Evolutionary conservation across 2,888 invertebrate species (phyloP).

Genomic region (Heteropelma amictum): DNA sequence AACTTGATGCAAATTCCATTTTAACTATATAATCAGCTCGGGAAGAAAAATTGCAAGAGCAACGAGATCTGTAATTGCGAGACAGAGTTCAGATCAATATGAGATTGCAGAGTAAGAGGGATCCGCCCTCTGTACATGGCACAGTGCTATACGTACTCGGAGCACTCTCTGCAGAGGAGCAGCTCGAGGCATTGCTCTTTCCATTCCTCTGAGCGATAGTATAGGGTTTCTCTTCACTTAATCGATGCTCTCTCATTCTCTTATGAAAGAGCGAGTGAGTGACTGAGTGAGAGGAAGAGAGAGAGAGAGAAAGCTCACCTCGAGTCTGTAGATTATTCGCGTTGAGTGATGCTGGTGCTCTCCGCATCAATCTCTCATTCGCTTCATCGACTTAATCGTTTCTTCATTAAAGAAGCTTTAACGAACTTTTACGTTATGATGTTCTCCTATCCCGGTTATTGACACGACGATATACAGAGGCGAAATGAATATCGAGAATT

Average conservation of each 20-base stretch:
- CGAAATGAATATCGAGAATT: background rate
- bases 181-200: constrained; percentile 25
- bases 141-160: constrained; percentile 17
- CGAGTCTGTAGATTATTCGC: constrained; percentile 25
- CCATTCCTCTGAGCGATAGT: constrained; percentile 3
- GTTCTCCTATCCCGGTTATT: constrained; percentile 23
- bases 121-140: constrained; percentile 31
- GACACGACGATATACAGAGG: constrained; percentile 8
- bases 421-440: constrained; percentile 31
- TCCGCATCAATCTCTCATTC: constrained; percentile 33
- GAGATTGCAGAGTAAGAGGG: constrained; percentile 37
- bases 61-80: constrained; percentile 48
- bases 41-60: background rate
- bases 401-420: constrained; percentile 38
- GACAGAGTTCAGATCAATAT: constrained; percentile 43
- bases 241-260: constrained; percentile 35
- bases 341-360: constrained; percentile 26
- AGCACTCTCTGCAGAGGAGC: constrained; percentile 31
- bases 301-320: constrained; percentile 6
- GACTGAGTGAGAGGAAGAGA: constrained; percentile 3
- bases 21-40: constrained; percentile 38
- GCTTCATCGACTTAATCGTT: constrained; percentile 39
- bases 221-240: constrained; percentile 14
- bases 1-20: constrained; percentile 45
- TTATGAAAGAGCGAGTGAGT: background rate